Evolutionary conservation across 2,888 invertebrate genomes (phyloP).

Genomic region (Tinea pellionella): DNA sequence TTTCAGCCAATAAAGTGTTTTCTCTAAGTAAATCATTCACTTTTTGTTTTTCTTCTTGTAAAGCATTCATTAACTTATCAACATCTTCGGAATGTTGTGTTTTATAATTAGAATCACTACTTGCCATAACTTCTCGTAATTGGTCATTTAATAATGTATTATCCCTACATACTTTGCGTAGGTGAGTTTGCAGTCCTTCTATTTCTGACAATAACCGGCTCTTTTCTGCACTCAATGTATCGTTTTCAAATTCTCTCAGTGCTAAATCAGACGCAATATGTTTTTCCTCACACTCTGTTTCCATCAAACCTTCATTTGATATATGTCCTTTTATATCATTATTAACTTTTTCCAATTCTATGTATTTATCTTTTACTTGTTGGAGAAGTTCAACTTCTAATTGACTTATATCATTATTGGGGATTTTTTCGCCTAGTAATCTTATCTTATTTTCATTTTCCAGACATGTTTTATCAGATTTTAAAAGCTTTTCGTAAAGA

Average conservation of each 20-base stretch:
- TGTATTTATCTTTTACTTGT: neutral
- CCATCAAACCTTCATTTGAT: neutral
- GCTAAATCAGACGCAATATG: neutral
- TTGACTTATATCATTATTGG: neutral
- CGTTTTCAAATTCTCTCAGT: neutral
- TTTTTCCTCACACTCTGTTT: neutral
- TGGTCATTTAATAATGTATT: constrained; percentile 58
- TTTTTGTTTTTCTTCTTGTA: constrained; percentile 41
- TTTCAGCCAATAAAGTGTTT: constrained; percentile 54
- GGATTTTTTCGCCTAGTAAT: neutral
- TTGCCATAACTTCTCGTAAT: constrained; percentile 51
- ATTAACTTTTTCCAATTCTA: neutral
- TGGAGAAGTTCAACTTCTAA: neutral
- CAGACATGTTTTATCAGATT: constrained; percentile 22
- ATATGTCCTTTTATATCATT: neutral
- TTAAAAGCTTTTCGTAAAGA: constrained; percentile 19
- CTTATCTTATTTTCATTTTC: constrained; percentile 18
- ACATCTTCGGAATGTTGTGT: constrained; percentile 24
- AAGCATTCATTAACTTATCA: constrained; percentile 31
- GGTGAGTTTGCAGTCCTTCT: constrained; percentile 56
- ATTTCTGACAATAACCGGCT: constrained; percentile 53
- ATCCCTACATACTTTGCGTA: constrained; percentile 62
- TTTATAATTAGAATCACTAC: constrained; percentile 41
- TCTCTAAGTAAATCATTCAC: constrained; percentile 54
- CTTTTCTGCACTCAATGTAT: constrained; percentile 42